Conservation (phyloP, 92 coral and sea anemone species). For the Zoanthus gigantus region DNA sequence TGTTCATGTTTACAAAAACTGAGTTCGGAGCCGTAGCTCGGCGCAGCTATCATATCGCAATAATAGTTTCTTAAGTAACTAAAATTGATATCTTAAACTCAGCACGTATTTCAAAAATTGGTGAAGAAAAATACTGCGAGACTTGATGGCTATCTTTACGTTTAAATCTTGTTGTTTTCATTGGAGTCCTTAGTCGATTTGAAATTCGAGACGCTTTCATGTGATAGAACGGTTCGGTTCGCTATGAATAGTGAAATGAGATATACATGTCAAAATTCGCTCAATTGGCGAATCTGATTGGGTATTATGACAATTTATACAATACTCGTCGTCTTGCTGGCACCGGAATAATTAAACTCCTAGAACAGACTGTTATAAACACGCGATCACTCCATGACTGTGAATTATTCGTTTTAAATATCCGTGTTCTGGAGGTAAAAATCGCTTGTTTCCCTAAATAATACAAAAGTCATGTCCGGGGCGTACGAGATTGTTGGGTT, state of each 20-base stretch:
- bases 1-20: slow-evolving; percentile 37
- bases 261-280: slow-evolving; percentile 53
- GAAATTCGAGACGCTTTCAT: slow-evolving; percentile 41
- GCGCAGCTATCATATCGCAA: slow-evolving; percentile 3
- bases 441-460: slow-evolving; percentile 18
- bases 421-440: slow-evolving; percentile 34
- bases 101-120: not conserved
- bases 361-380: slow-evolving; percentile 44
- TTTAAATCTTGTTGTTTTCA: slow-evolving; percentile 6
- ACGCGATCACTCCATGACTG: slow-evolving; percentile 40
- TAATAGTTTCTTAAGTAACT: slow-evolving; percentile 31
- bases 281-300: slow-evolving; percentile 43
- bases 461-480: slow-evolving; percentile 12
- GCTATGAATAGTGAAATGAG: slow-evolving; percentile 44
- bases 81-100: slow-evolving; percentile 4
- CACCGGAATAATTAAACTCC: slow-evolving; percentile 59
- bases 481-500: not conserved
- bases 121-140: not conserved
- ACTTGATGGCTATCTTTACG: not conserved
- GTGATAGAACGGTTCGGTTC: slow-evolving; percentile 40
- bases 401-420: slow-evolving; percentile 22
- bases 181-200: not conserved
- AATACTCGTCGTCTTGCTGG: slow-evolving; percentile 54
- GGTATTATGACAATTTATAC: slow-evolving; percentile 53
- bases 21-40: slow-evolving; percentile 25